Percentiles rank a stretch among this genome's conserved stretches.
phyloP scores from a whole-genome alignment of 2,888 invertebrate genomes.

The Leucania comma region DNA sequence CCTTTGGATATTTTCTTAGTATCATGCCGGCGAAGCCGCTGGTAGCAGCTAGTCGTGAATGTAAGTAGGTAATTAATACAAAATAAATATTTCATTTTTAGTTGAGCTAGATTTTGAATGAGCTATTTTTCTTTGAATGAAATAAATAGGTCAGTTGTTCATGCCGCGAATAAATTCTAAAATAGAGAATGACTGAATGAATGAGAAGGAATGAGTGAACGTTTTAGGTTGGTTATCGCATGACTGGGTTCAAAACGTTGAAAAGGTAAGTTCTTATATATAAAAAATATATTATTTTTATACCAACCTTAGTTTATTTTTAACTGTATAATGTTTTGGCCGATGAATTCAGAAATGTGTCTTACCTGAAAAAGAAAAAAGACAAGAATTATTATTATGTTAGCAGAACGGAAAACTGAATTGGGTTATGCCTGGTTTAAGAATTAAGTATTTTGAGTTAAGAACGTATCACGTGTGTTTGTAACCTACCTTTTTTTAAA shows the following conservation, averaged over 20 bases:
- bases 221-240: slow-evolving; percentile 10
- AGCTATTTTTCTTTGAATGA: background rate
- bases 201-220: background rate
- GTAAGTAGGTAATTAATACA: no score
- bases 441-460: no score
- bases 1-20: no score
- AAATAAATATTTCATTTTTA: background rate
- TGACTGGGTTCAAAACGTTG: background rate
- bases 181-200: slow-evolving; percentile 7
- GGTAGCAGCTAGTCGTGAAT: no score
- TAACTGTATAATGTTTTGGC: background rate
- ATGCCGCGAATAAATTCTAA: background rate
- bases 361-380: slow-evolving; percentile 55
- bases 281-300: background rate
- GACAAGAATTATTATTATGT: background rate
- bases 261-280: background rate
- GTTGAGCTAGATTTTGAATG: background rate
- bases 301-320: background rate
- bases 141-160: slow-evolving; percentile 28
- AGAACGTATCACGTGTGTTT: no score
- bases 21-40: no score
- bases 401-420: no score
- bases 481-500: no score
- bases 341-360: background rate
- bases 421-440: background rate